phyloP scores from a whole-genome alignment of 2,113 vertebrate genomes.

The Reinhardtius hippoglossoides region DNA sequence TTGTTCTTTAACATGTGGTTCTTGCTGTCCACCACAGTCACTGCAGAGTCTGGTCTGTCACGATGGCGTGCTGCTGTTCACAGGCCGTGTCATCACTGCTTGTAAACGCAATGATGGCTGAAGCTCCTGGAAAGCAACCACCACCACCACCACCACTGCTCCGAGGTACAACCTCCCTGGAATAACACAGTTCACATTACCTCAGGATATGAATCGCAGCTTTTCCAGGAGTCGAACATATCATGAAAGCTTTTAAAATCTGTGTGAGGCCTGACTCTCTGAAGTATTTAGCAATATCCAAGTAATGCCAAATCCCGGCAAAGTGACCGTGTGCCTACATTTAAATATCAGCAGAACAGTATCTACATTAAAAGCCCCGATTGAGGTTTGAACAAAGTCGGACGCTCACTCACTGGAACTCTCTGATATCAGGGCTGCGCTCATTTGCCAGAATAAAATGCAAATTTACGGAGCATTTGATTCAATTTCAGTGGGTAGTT shows the following conservation, averaged over 20 bases:
- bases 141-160: no score
- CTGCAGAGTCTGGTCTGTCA: no score
- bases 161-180: no score
- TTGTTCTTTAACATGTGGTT: no score
- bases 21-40: no score
- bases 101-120: no score
- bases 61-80: no score
- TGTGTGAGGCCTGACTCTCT: constrained; percentile 21
- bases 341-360: constrained; percentile 57
- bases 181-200: background rate
- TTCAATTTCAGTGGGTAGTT: constrained; percentile 46
- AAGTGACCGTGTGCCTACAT: constrained; percentile 25
- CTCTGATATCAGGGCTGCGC: no score
- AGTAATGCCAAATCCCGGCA: constrained; percentile 31
- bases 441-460: constrained; percentile 40
- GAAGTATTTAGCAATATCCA: constrained; percentile 46
- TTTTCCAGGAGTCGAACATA: constrained; percentile 2
- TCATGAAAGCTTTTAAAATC: constrained; percentile 6
- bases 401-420: background rate
- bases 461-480: constrained; percentile 47
- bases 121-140: no score
- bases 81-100: no score
- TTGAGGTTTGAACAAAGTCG: constrained; percentile 43
- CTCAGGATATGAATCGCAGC: background rate
- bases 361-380: constrained; percentile 59